phyloP scores from a whole-genome alignment of 2,113 vertebrate species.

The Antechinus flavipes region DNA sequence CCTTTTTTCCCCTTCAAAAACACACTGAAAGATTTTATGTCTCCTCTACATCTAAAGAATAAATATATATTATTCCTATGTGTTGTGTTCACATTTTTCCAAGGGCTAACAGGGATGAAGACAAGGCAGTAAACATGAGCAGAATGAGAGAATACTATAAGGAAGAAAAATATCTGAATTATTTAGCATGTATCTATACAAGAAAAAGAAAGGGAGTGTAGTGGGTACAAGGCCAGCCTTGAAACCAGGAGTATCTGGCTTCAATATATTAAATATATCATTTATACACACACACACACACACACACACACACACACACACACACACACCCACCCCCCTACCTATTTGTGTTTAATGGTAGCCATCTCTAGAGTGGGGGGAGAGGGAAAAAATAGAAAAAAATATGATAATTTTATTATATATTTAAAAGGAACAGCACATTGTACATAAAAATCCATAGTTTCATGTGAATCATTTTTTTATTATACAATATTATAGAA shows the following conservation, averaged over 20 bases:
- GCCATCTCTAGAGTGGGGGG: too few relatives aligned
- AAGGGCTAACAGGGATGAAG: not conserved
- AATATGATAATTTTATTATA: too few relatives aligned
- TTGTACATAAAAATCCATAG: too few relatives aligned
- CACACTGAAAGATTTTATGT: constrained; percentile 59
- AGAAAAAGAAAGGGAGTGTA: not conserved
- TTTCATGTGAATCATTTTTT: too few relatives aligned
- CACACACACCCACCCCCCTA: too few relatives aligned
- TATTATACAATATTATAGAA: too few relatives aligned
- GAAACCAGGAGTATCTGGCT: not conserved
- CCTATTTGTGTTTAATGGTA: too few relatives aligned
- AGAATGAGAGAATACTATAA: not conserved
- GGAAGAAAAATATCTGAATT: not conserved
- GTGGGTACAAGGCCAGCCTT: not conserved
- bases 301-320: too few relatives aligned
- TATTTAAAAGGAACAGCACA: too few relatives aligned
- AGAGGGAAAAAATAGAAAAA: too few relatives aligned
- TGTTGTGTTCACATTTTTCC: constrained; percentile 64
- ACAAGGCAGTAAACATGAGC: not conserved
- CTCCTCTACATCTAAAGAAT: constrained; percentile 52
- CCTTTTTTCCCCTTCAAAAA: constrained; percentile 33
- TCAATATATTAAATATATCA: too few relatives aligned
- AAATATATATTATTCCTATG: constrained; percentile 53
- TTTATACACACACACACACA: too few relatives aligned
- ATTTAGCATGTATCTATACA: not conserved